Evolutionary conservation across 2,888 invertebrate species (phyloP).

Genomic region (Dendrolimus pini): DNA sequence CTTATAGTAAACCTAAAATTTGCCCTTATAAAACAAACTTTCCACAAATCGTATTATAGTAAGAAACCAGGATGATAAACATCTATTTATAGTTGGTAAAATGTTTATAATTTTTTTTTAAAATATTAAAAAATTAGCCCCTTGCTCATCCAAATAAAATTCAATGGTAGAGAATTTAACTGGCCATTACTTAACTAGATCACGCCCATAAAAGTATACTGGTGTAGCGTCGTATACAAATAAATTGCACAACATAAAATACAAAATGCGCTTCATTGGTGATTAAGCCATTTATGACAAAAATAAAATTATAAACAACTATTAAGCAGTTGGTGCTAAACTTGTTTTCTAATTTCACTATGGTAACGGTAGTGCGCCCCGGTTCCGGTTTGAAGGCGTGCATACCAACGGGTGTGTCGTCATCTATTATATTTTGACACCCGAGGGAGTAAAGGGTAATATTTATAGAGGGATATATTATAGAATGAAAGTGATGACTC

Average conservation of each 20-base stretch:
- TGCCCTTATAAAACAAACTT: too few species aligned
- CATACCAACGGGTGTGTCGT: constrained; percentile 55
- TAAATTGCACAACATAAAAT: background rate
- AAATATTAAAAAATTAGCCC: background rate
- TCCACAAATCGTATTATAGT: too few species aligned
- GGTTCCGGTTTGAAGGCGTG: constrained; percentile 55
- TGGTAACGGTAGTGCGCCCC: constrained; percentile 62
- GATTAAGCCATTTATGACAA: background rate
- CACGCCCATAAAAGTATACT: background rate
- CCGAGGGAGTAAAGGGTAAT: background rate
- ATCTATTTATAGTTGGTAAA: too few species aligned
- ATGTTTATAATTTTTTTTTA: too few species aligned
- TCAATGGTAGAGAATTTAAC: background rate
- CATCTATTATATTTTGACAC: constrained; percentile 29
- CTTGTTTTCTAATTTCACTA: constrained; percentile 57
- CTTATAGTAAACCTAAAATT: too few species aligned
- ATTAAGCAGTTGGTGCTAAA: constrained; percentile 28
- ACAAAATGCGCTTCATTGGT: background rate
- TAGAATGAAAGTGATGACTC: background rate
- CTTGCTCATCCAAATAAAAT: background rate
- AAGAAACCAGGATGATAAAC: too few species aligned
- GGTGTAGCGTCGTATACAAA: background rate
- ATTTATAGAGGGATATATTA: background rate
- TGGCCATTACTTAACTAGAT: background rate
- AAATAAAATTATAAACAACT: constrained; percentile 12